Conservation (phyloP, 2,888 invertebrate species). For the Alloplasta piceator region DNA sequence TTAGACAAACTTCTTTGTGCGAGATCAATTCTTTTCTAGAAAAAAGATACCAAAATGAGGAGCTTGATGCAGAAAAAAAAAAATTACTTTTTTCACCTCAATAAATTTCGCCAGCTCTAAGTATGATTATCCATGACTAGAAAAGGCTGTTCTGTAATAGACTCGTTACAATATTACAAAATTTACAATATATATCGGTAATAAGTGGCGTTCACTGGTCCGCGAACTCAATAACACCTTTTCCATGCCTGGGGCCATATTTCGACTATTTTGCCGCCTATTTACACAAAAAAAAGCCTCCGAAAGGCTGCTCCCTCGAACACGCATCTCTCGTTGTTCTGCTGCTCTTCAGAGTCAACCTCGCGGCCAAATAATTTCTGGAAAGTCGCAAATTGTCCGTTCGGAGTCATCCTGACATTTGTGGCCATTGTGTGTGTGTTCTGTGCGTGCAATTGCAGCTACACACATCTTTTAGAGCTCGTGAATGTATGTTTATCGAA, state of each 20-base stretch:
- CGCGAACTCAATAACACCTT: slow-evolving; percentile 44
- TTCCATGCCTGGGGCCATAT: slow-evolving; percentile 47
- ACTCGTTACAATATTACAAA: slow-evolving; percentile 43
- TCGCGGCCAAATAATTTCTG: slow-evolving; percentile 55
- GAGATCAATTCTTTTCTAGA: no score
- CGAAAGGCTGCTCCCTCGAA: no score
- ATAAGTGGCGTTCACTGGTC: slow-evolving; percentile 47
- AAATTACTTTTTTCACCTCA: no score
- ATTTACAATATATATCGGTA: slow-evolving; percentile 44
- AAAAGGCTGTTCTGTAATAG: not conserved
- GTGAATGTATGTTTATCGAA: slow-evolving; percentile 60
- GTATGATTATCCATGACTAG: no score
- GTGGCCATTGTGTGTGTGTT: not conserved
- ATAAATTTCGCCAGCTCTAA: no score
- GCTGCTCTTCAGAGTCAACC: slow-evolving; percentile 28
- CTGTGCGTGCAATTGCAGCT: slow-evolving; percentile 27
- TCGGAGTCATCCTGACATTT: not conserved
- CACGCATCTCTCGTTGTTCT: slow-evolving; percentile 5
- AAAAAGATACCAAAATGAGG: no score
- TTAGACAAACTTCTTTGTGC: no score
- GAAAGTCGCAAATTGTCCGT: slow-evolving; percentile 8
- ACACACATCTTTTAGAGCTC: not conserved
- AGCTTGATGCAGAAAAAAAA: no score
- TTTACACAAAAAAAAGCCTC: no score
- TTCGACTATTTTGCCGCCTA: slow-evolving; percentile 38